These are phyloP conservation scores for Odontesthes bonariensis DNA, from an alignment of 2,113 vertebrate species.

Conservation along the genomic window DNA sequence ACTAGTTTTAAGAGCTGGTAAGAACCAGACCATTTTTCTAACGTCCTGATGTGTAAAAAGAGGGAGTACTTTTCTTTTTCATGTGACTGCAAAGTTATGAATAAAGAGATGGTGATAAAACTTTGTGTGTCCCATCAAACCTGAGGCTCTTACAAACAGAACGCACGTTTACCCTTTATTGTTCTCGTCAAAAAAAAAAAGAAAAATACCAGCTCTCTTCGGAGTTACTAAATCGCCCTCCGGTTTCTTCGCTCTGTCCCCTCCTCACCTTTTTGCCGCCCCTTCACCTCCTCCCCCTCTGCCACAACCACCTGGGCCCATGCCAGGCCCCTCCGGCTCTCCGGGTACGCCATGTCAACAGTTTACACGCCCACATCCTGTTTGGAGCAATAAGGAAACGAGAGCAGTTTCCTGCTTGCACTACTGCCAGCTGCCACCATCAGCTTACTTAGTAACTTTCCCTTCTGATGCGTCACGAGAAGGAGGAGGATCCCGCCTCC, in stretches of 20 bases:
- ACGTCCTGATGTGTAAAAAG: no score
- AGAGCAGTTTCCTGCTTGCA: constrained; percentile 80
- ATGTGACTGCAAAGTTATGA: no score
- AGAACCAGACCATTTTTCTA: no score
- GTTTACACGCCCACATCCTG: constrained; percentile 86
- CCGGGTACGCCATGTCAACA: constrained; percentile 82
- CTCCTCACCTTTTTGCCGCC: constrained; percentile 9
- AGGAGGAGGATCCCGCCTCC: constrained; percentile 22
- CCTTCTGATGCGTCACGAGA: constrained; percentile 24
- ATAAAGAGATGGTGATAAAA: neutral
- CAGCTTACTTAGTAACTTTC: constrained; percentile 53
- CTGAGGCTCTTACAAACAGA: neutral
- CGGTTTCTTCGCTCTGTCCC: constrained; percentile 25
- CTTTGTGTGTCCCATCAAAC: neutral
- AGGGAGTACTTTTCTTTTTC: no score
- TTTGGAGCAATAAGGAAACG: constrained; percentile 86
- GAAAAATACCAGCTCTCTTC: constrained; percentile 8
- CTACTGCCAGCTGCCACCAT: constrained; percentile 65
- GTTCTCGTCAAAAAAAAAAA: neutral
- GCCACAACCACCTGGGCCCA: constrained; percentile 55
- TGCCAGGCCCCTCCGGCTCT: constrained; percentile 73
- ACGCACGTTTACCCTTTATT: neutral
- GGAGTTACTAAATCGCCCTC: constrained; percentile 36
- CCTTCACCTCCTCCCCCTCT: constrained; percentile 14
- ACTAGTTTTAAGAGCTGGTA: no score